These are phyloP conservation scores for Hipposideros armiger DNA, from an alignment of 2,113 vertebrate genomes.

Conservation along the genomic window DNA sequence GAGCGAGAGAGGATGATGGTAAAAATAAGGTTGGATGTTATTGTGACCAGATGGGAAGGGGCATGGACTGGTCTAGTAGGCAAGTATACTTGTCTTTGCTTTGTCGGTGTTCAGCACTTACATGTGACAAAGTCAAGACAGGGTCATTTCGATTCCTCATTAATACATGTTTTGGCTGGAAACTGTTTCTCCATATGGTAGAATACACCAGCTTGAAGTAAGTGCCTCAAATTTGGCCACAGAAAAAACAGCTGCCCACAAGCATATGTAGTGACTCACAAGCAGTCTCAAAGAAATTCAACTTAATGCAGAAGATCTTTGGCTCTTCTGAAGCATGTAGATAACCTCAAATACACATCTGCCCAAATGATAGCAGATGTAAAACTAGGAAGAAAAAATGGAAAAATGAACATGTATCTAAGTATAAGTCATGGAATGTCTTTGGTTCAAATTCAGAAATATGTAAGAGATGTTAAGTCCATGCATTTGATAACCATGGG, in stretches of 20 bases:
- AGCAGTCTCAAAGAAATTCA: constrained; percentile 46
- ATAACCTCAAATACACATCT: constrained; percentile 7
- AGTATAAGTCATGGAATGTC: not conserved
- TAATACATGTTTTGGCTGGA: constrained; percentile 81
- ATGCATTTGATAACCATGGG: not conserved
- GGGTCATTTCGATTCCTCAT: constrained; percentile 64
- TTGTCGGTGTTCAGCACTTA: constrained; percentile 64
- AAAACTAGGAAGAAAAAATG: not conserved
- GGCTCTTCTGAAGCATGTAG: constrained; percentile 38
- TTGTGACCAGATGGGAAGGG: constrained; percentile 61
- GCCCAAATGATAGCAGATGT: not conserved
- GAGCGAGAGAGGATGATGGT: not conserved
- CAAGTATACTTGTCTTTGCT: constrained; percentile 52
- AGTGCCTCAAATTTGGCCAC: constrained; percentile 66
- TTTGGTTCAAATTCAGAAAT: constrained; percentile 46
- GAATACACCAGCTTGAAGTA: constrained; percentile 62
- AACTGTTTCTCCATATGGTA: constrained; percentile 73
- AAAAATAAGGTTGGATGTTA: constrained; percentile 48
- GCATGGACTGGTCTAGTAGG: constrained; percentile 28
- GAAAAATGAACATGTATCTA: not conserved
- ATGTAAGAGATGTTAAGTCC: not conserved
- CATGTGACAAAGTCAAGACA: constrained; percentile 35
- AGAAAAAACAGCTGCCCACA: constrained; percentile 66
- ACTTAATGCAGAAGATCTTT: constrained; percentile 4
- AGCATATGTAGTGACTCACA: constrained; percentile 68